Evolutionary conservation across 23 tunicate species (phyloP).

Genomic region (Botrylloides violaceus): DNA sequence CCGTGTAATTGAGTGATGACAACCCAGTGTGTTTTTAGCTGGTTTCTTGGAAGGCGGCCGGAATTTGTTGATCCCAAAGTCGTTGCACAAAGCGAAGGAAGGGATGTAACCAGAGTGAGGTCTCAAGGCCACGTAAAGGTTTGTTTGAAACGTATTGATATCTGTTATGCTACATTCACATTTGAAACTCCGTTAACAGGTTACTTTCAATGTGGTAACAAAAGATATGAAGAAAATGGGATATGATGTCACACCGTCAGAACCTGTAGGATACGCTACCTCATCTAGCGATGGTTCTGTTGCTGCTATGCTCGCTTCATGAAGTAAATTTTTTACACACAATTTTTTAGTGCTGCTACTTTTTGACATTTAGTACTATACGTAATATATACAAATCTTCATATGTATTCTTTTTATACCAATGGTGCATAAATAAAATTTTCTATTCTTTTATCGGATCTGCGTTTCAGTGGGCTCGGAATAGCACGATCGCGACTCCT

Average conservation of each 20-base stretch:
- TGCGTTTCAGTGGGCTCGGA: no score
- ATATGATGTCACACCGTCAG: conserved; percentile 85
- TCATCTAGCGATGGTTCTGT: conserved; percentile 23
- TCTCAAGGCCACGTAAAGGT: conserved; percentile 81
- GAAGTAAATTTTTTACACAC: no score
- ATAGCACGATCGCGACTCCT: no score
- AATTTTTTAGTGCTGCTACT: neutral
- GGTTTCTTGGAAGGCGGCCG: conserved; percentile 82
- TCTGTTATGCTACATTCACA: no score
- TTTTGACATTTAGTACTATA: no score
- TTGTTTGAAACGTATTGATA: neutral
- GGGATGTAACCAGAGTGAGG: conserved; percentile 73
- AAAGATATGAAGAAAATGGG: conserved; percentile 84
- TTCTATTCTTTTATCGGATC: no score
- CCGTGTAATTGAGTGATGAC: conserved; percentile 1
- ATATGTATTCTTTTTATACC: no score
- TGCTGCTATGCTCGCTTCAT: conserved; percentile 6
- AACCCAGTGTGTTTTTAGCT: conserved; percentile 25
- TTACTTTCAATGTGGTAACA: conserved; percentile 59
- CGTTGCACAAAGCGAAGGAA: conserved; percentile 88
- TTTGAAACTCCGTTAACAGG: conserved; percentile 27
- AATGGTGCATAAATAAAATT: no score
- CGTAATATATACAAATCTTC: no score
- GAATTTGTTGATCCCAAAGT: conserved; percentile 93
- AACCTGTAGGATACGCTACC: conserved; percentile 36